Evolutionary conservation across 2,113 vertebrate genomes (phyloP).

Genomic region (Ceratotherium simum): DNA sequence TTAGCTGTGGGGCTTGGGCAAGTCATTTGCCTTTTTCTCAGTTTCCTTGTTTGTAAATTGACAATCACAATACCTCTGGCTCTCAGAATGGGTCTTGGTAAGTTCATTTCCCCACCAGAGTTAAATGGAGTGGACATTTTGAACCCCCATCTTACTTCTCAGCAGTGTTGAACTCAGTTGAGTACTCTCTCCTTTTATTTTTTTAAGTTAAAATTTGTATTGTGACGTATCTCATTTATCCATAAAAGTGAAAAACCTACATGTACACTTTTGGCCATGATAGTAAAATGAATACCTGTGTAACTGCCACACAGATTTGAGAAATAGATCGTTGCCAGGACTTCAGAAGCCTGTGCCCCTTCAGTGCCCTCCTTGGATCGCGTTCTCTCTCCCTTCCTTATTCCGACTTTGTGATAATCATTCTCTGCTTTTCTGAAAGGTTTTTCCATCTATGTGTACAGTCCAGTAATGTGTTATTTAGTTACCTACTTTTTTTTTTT

Average conservation of each 20-base stretch:
- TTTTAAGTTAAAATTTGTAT: constrained; percentile 28
- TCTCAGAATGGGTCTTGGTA: not conserved
- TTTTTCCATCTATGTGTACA: not conserved
- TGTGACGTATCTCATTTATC: not conserved
- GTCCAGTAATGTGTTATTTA: not conserved
- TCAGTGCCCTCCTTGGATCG: not conserved
- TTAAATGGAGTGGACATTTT: not conserved
- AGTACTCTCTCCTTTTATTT: not conserved
- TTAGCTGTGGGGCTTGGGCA: not conserved
- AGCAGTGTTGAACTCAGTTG: not conserved
- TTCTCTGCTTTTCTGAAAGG: not conserved
- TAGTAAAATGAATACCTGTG: not conserved
- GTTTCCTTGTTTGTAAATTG: constrained; percentile 38
- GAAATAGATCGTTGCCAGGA: not conserved
- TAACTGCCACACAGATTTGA: not conserved
- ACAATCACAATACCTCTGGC: not conserved
- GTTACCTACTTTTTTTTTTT: not conserved
- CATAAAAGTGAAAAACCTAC: not conserved
- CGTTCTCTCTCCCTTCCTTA: not conserved
- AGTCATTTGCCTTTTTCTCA: constrained; percentile 14
- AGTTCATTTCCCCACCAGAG: not conserved
- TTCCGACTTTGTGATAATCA: not conserved
- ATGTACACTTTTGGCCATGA: not conserved
- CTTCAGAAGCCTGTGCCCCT: not conserved
- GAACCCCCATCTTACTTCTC: not conserved